A percentile compares a stretch with the other conserved stretches of the same genome.
Evolutionary conservation across 2,888 invertebrate genomes (phyloP).

Genomic region (Dorcus parallelipipedus): DNA sequence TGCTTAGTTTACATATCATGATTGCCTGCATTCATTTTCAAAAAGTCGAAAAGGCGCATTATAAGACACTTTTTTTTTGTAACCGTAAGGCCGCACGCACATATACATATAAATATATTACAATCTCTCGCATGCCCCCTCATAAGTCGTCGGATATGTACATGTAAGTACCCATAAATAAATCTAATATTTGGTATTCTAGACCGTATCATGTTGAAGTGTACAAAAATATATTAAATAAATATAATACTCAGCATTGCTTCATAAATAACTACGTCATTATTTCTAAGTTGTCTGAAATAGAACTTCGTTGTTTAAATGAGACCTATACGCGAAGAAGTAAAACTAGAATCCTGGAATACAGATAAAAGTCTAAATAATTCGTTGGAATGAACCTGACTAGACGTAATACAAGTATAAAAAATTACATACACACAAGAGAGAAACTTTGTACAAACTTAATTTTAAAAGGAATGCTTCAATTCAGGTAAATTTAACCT

Average conservation of each 20-base stretch:
- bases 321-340: not conserved
- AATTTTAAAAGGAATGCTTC: conserved; percentile 28
- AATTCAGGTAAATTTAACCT: not conserved
- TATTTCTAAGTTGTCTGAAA: no score
- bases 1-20: no score
- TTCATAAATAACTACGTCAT: no score
- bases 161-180: conserved; percentile 20
- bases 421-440: not conserved
- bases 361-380: conserved; percentile 4
- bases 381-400: conserved; percentile 45
- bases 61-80: no score
- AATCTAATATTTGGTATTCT: conserved; percentile 48
- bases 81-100: no score
- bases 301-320: conserved; percentile 1
- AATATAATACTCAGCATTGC: conserved; percentile 16
- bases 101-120: not conserved
- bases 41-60: no score
- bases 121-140: not conserved
- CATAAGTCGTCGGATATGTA: not conserved
- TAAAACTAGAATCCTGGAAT: not conserved
- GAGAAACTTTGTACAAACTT: not conserved
- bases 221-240: conserved; percentile 42
- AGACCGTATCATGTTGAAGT: conserved; percentile 44
- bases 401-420: conserved; percentile 33
- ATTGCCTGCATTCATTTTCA: no score